A percentile compares a stretch with the other conserved stretches of the same genome.
Conservation (phyloP, 2,797 vertebrate species). For the Lepus oiostolus region DNA sequence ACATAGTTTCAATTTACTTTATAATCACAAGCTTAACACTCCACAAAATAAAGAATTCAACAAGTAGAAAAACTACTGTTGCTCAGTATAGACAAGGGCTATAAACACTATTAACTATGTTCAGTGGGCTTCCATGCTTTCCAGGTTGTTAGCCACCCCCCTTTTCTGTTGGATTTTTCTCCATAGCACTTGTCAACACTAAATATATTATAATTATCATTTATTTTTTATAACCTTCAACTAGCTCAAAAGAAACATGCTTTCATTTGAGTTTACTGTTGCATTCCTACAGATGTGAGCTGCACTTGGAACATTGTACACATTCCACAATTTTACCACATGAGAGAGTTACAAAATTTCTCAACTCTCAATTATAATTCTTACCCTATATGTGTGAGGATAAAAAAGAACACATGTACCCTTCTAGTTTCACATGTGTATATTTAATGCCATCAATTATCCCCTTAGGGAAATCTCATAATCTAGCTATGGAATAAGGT, state of each 20-base stretch:
- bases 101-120: not conserved
- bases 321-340: not conserved
- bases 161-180: not conserved
- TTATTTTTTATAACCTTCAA: not conserved
- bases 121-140: not conserved
- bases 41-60: no score
- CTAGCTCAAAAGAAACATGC: not conserved
- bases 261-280: not conserved
- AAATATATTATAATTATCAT: conserved; percentile 1
- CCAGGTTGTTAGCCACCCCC: not conserved
- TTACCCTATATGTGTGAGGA: not conserved
- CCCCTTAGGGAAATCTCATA: not conserved
- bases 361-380: not conserved
- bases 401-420: not conserved
- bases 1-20: no score
- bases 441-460: not conserved
- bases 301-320: not conserved
- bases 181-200: not conserved
- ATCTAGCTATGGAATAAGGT: not conserved
- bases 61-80: no score
- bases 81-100: no score
- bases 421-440: not conserved
- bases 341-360: conserved; percentile 4
- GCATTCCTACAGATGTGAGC: not conserved
- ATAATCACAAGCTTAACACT: no score